Evolutionary conservation across 2,797 vertebrate genomes (phyloP).

Genomic region (Malacoraja senta): DNA sequence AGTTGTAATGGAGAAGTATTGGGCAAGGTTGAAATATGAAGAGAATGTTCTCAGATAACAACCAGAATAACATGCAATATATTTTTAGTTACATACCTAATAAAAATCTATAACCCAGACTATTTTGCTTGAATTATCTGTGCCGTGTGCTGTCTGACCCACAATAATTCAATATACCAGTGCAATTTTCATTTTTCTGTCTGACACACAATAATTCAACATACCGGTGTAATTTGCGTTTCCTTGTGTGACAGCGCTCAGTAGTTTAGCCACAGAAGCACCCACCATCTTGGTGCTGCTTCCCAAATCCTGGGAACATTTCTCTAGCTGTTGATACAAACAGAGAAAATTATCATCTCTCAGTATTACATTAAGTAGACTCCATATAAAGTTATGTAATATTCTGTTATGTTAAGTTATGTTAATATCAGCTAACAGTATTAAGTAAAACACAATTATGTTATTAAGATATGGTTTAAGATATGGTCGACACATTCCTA

Average conservation of each 20-base stretch:
- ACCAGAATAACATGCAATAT: background rate
- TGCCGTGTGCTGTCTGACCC: background rate
- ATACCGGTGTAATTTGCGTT: slow-evolving; percentile 95
- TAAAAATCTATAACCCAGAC: too few relatives aligned
- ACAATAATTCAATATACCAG: slow-evolving; percentile 59
- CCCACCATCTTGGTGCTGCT: slow-evolving; percentile 91
- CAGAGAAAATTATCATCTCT: background rate
- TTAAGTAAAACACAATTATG: too few relatives aligned
- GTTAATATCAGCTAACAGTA: too few relatives aligned
- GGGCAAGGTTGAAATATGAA: background rate
- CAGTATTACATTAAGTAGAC: background rate
- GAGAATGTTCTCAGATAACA: background rate
- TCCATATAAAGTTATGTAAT: too few relatives aligned
- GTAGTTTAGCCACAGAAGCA: slow-evolving; percentile 82
- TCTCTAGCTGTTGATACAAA: slow-evolving; percentile 71
- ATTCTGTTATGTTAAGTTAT: too few relatives aligned
- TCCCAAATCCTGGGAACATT: slow-evolving; percentile 89
- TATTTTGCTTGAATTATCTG: background rate
- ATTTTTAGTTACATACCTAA: background rate
- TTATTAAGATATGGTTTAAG: too few relatives aligned
- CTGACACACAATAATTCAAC: background rate
- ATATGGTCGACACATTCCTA: too few relatives aligned
- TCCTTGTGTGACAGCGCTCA: slow-evolving; percentile 88
- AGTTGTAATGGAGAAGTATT: background rate
- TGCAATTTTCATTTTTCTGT: slow-evolving; percentile 81